Conservation (phyloP, 2,113 vertebrate genomes). For the Cettia cetti region DNA sequence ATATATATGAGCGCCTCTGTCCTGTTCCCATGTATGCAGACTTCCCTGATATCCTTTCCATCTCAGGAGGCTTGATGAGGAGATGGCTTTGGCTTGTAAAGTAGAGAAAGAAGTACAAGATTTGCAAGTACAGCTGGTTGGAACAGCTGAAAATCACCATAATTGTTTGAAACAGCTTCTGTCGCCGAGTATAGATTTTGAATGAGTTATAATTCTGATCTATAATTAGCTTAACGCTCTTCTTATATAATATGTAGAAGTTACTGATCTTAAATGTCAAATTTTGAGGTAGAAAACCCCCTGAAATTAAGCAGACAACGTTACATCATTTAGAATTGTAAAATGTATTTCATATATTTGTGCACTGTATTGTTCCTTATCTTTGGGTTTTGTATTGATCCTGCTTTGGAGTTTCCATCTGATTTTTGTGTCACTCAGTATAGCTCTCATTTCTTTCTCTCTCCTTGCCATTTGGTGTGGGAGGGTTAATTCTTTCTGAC, state of each 20-base stretch:
- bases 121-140: neutral
- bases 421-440: neutral
- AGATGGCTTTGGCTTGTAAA: neutral
- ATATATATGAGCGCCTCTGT: conserved; percentile 60
- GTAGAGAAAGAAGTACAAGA: neutral
- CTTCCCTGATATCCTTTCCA: neutral
- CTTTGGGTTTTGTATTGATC: neutral
- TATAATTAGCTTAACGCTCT: neutral
- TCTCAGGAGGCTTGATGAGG: neutral
- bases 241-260: neutral
- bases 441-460: neutral
- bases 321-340: neutral
- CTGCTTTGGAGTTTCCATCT: neutral
- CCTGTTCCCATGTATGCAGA: conserved; percentile 34
- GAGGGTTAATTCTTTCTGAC: neutral
- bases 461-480: neutral
- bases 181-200: neutral
- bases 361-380: neutral
- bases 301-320: neutral
- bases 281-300: neutral
- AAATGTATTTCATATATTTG: neutral
- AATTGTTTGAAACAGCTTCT: neutral
- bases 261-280: neutral
- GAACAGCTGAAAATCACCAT: neutral
- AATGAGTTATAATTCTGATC: neutral